Percentiles rank a stretch among this genome's conserved stretches.
Evolutionary conservation across 2,113 vertebrate genomes (phyloP).

Genomic region (Lepisosteus osseus): DNA sequence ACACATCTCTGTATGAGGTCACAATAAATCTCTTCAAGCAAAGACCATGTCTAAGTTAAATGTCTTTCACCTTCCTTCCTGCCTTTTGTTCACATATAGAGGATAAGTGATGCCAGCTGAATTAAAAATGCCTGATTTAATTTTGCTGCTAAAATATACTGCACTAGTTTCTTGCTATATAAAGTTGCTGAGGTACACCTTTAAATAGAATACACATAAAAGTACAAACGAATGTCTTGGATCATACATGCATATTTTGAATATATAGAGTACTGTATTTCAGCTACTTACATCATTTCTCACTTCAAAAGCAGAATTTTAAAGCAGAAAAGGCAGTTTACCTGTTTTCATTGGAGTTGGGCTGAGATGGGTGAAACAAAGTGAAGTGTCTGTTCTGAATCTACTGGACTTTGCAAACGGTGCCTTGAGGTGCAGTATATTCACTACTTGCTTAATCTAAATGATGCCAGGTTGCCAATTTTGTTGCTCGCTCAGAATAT

Average conservation of each 20-base stretch:
- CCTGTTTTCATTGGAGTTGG: no score
- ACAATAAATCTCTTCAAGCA: slow-evolving; percentile 30
- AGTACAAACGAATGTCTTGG: background rate
- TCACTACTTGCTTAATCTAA: no score
- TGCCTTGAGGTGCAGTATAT: no score
- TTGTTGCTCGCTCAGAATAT: no score
- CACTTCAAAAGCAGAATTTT: no score
- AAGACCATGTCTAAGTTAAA: slow-evolving; percentile 28
- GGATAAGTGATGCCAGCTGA: slow-evolving; percentile 41
- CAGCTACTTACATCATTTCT: no score
- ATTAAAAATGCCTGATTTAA: background rate
- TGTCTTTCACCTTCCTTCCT: slow-evolving; percentile 7
- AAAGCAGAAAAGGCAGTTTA: no score
- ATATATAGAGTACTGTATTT: no score
- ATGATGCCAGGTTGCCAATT: no score
- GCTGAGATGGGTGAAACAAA: no score
- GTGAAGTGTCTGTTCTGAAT: no score
- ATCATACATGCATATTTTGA: background rate
- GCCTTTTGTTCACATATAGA: slow-evolving; percentile 25
- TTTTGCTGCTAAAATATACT: background rate
- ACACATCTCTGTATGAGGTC: background rate
- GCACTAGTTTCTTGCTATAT: background rate
- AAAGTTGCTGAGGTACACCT: background rate
- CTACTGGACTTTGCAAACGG: no score
- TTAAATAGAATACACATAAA: background rate